Conservation (phyloP, 2,888 invertebrate genomes). For the Pseudanteris insignis region DNA sequence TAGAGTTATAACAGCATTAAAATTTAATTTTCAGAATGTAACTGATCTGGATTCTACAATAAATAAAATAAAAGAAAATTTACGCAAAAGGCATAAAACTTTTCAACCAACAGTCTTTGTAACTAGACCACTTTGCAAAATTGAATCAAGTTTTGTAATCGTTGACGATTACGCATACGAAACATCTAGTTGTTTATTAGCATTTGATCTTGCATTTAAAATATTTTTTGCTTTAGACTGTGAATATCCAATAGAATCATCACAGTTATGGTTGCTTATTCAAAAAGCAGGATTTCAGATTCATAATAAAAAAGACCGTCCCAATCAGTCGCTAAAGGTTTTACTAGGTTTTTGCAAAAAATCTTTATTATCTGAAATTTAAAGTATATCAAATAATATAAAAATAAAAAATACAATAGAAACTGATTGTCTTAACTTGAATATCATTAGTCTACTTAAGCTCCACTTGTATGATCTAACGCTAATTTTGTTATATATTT, state of each 20-base stretch:
- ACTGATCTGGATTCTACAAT: neutral
- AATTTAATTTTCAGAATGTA: neutral
- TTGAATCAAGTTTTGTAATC: conserved; percentile 1
- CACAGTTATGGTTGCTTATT: no score
- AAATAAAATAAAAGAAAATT: neutral
- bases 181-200: conserved; percentile 3
- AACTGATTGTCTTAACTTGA: no score
- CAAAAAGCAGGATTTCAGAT: no score
- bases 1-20: no score
- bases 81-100: conserved; percentile 1
- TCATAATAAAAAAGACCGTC: no score
- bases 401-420: no score
- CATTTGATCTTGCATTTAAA: conserved; percentile 16
- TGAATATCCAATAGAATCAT: neutral
- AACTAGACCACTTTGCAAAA: neutral
- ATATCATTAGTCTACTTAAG: no score
- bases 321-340: neutral
- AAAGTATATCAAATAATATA: no score
- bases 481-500: no score
- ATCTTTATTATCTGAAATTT: neutral
- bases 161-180: neutral
- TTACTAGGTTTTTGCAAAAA: neutral
- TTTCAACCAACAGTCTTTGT: conserved; percentile 7
- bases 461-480: no score
- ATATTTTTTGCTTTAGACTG: conserved; percentile 20